Base-by-base conservation (phyloP, 2,113 vertebrate species). In the Lepisosteus osseus region DNA sequence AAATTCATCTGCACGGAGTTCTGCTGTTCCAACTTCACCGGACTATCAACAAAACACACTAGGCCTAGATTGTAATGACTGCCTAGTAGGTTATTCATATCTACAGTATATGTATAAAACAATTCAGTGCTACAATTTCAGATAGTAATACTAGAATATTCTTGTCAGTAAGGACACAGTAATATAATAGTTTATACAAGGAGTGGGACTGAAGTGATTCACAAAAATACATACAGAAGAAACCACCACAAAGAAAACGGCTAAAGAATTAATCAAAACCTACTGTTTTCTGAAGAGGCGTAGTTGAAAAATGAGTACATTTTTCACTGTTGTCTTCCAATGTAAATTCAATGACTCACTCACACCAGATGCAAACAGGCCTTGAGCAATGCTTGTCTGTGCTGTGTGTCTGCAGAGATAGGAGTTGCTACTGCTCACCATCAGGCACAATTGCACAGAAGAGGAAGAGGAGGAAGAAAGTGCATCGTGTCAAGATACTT, bases 1-100 rank as follows among this genome's bases (percentile, higher is more conserved):
- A 87, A 90, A 86, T 81, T 85, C 89, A 89, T 88, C 88, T 88
- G 90, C 83, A 85, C 88, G 84, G 88, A 84, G 83, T 64, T 73
- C 78, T 44, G 79, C 78, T n/a, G 54, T 66, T 68, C 79, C 79
- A 75, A 75, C 74, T 79, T 86, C 83, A 87, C 43, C 55, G 78
- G 74, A 78, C 86, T 83, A 83, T 86, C 89, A 86, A 83, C 83
- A 86, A 80, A 80, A 81, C 80, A 77, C 80, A 61, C 7, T 70
- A 79, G 80, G 83, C 82, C 86, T 86, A 82, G 80, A 83, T 74
- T 84, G 29, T 29, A 29, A 29, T 29, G 29, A 29, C 29, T 29
- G 54, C 65, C 62, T 47, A 42, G 64, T 45, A 4, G 64, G 11
- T 72, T 29, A 29, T 29, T 29, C 29, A 29, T 29, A 29, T 29